A percentile compares a stretch with the other conserved stretches of the same genome.
Conservation (phyloP, 2,888 invertebrate species). For the Slavum lentiscoides region DNA sequence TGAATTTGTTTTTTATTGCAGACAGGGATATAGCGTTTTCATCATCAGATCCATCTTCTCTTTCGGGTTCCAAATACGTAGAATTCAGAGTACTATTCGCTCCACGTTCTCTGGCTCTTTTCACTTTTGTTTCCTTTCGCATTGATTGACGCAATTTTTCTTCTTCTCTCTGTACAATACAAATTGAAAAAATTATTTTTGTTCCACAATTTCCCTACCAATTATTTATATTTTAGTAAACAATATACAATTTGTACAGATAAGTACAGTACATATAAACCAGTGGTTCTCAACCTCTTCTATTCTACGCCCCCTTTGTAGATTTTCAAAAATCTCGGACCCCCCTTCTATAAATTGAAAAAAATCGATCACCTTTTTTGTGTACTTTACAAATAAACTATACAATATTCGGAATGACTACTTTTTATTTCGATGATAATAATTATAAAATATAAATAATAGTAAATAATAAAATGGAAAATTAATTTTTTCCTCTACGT, state of each 20-base stretch:
- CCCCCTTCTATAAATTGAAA: too few relatives aligned
- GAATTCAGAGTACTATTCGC: slow-evolving; percentile 63
- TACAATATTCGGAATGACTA: too few relatives aligned
- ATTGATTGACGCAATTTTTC: slow-evolving; percentile 89
- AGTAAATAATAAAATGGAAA: too few relatives aligned
- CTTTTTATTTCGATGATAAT: too few relatives aligned
- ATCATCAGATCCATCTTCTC: slow-evolving; percentile 84
- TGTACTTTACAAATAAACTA: too few relatives aligned
- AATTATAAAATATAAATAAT: too few relatives aligned
- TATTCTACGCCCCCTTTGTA: too few relatives aligned
- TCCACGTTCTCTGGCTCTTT: slow-evolving; percentile 64
- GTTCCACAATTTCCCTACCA: background rate
- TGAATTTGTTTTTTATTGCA: slow-evolving; percentile 94
- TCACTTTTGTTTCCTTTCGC: slow-evolving; percentile 70
- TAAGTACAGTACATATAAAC: background rate
- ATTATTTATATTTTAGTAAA: background rate
- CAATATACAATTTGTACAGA: background rate
- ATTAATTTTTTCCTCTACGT: too few relatives aligned
- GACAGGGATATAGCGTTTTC: slow-evolving; percentile 89
- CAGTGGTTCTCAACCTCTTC: too few relatives aligned
- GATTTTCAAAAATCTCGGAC: too few relatives aligned
- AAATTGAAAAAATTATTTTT: slow-evolving; percentile 22
- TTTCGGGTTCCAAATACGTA: slow-evolving; percentile 65
- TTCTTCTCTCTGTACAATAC: slow-evolving; percentile 80
- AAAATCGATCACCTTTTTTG: too few relatives aligned